Conservation (phyloP, 2,888 invertebrate genomes). For the Thyatira batis region DNA sequence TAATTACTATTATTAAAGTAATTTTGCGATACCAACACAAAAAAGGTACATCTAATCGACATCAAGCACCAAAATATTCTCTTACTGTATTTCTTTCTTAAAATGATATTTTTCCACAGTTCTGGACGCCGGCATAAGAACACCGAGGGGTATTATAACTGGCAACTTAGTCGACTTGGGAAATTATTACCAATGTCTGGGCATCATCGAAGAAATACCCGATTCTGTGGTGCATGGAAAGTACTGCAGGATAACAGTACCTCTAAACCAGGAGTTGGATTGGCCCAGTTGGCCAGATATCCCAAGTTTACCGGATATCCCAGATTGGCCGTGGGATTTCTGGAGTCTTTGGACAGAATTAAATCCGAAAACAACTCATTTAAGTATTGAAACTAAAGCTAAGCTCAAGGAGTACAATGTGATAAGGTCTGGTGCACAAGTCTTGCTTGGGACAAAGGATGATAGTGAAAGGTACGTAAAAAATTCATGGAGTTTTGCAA, state of each 20-base stretch:
- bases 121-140: conserved; percentile 50
- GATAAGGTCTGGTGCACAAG: conserved; percentile 10
- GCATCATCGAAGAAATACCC: conserved; percentile 25
- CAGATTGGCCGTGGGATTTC: neutral
- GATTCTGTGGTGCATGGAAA: conserved; percentile 43
- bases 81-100: neutral
- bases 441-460: conserved; percentile 13
- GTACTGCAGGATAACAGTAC: conserved; percentile 46
- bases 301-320: conserved; percentile 12
- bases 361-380: conserved; percentile 7
- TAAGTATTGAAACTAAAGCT: conserved; percentile 11
- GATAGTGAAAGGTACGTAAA: conserved; percentile 11
- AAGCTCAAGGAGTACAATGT: conserved; percentile 7
- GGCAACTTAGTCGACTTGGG: conserved; percentile 44
- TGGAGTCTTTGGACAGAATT: conserved; percentile 2
- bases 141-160: conserved; percentile 38
- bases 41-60: no score
- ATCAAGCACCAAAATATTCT: no score
- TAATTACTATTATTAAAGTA: no score
- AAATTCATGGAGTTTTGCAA: neutral
- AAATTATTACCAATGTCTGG: conserved; percentile 49
- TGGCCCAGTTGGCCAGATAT: conserved; percentile 13
- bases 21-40: no score
- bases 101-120: conserved; percentile 35
- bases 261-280: conserved; percentile 31